phyloP scores from a whole-genome alignment of 2,888 invertebrate species.

The Sinodicranocentrus sp. region DNA sequence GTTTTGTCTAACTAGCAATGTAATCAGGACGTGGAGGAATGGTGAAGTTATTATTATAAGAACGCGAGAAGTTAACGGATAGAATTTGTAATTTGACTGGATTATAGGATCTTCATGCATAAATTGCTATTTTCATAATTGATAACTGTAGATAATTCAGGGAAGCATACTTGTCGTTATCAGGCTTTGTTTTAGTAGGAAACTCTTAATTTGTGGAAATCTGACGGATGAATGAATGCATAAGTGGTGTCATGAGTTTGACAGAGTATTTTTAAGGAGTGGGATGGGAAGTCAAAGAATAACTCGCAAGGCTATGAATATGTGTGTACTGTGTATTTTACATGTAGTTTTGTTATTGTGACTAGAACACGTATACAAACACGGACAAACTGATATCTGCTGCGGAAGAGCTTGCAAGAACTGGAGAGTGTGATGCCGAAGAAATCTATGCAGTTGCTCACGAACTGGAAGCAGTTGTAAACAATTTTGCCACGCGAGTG shows the following conservation, averaged over 20 bases:
- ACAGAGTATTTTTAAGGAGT: neutral
- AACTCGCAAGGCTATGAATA: neutral
- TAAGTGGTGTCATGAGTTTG: slow-evolving; percentile 5
- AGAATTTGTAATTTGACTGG: too few species aligned
- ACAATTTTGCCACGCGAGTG: slow-evolving; percentile 94
- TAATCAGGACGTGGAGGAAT: too few species aligned
- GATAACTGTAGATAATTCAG: neutral
- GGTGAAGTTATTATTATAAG: too few species aligned
- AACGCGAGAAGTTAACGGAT: too few species aligned
- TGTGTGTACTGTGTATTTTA: neutral
- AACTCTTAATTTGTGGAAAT: slow-evolving; percentile 37
- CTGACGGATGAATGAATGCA: slow-evolving; percentile 24
- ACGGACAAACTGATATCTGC: slow-evolving; percentile 97
- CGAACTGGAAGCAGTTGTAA: slow-evolving; percentile 95
- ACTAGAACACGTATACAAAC: slow-evolving; percentile 97
- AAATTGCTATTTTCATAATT: too few species aligned
- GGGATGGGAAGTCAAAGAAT: neutral
- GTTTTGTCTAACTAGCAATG: too few species aligned
- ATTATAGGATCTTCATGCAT: too few species aligned
- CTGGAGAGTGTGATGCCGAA: slow-evolving; percentile 97
- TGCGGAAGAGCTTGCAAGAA: slow-evolving; percentile 96
- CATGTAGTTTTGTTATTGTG: slow-evolving; percentile 76
- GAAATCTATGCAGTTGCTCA: slow-evolving; percentile 97
- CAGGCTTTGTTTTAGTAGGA: slow-evolving; percentile 22
- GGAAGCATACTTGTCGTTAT: neutral